Conservation (phyloP, 2,888 invertebrate genomes). For the Ceriagrion tenellum region DNA sequence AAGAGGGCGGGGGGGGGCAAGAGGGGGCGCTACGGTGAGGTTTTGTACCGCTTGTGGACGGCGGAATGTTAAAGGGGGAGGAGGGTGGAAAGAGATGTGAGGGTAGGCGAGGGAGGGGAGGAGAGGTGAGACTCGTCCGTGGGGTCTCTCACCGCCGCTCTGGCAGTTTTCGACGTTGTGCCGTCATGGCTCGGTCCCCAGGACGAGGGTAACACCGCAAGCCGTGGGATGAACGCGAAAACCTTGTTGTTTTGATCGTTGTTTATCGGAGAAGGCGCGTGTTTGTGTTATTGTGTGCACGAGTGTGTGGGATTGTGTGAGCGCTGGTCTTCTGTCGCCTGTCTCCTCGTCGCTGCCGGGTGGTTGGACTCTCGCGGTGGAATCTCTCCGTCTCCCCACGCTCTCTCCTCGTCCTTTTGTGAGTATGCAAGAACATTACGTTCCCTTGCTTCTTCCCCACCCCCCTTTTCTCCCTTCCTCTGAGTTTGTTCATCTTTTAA, state of each 20-base stretch:
- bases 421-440: neutral
- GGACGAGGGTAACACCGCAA: slow-evolving; percentile 33
- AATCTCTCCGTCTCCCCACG: neutral
- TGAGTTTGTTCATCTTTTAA: neutral
- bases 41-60: slow-evolving; percentile 53
- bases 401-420: neutral
- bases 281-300: neutral
- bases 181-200: slow-evolving; percentile 56
- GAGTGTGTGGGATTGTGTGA: neutral
- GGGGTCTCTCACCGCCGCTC: slow-evolving; percentile 23
- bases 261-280: neutral
- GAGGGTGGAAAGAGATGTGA: neutral
- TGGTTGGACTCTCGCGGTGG: neutral
- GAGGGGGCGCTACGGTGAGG: slow-evolving; percentile 33
- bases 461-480: too few relatives aligned
- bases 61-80: slow-evolving; percentile 36
- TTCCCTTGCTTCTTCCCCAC: neutral
- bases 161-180: slow-evolving; percentile 62
- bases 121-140: neutral
- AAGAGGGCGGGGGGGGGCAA: neutral
- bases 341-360: neutral
- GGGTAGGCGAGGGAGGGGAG: neutral
- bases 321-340: neutral
- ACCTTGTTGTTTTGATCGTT: neutral
- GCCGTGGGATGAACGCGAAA: neutral